Base-by-base conservation (phyloP, 2,797 vertebrate species). In the Hapalemur alaotrensis region DNA sequence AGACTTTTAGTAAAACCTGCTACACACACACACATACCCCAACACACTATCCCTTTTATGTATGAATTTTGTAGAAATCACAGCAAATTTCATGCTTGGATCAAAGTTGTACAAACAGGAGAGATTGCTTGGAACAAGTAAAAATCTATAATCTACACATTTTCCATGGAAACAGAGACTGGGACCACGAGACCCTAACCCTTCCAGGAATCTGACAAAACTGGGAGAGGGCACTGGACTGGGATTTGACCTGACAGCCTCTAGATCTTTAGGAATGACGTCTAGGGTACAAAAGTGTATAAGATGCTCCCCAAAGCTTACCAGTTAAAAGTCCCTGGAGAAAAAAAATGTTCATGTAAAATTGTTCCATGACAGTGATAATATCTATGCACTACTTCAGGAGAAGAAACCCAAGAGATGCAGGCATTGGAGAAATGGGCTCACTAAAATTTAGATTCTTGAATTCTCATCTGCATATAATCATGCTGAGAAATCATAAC, bases 391-490 rank as follows among this genome's bases (percentile, higher is more conserved):
- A 46, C 17, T 76, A 69, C 48, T 85, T 95, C 43, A 59, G 48
- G 11, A 80, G 90, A 94, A 90, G 69, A 91, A 90, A 80, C 4
- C 30, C 20, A 81, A 93, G 46, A 17, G 30, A 50, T 76, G 57
- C 3, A 52, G 9, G 50, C 18, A 78, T 30, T 59, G 30, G 18
- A 87, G 18, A 95, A 85, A 89, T 50, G 10, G 18, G 28, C 14
- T 82, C 41, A 88, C 13, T 89, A 52, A 80, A 78, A 80, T 75
- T 54, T 79, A 65, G 28, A 75, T 46, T 90, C 59, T 80, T 80
- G 13, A 89, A 73, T 65, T 91, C 32, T 72, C 50, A 89, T 54
- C 70, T 93, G 57, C 32, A 93, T 63, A 97, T 83, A 61, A 95
- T 92, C 72, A 96, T 87, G 75, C 43, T 63, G 69, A 78, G 70